Evolutionary conservation across 1,140 invertebrate genomes (phyloP).

Genomic region (Brachionus plicatilis): DNA sequence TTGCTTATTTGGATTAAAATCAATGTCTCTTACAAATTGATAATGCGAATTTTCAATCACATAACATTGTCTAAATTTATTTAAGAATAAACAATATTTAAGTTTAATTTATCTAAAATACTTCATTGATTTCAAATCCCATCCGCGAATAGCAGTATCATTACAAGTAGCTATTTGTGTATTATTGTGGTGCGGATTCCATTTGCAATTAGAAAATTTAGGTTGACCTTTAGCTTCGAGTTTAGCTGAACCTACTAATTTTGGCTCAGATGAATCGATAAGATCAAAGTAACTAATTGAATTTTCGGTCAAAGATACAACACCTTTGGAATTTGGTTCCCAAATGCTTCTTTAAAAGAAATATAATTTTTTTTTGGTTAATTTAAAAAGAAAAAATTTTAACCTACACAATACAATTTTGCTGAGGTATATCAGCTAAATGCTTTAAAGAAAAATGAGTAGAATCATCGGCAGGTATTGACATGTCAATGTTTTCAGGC

Average conservation of each 20-base stretch:
- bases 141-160: constrained; percentile 29
- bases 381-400: background rate
- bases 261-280: background rate
- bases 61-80: constrained; percentile 65
- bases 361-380: background rate
- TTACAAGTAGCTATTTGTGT: constrained; percentile 22
- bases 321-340: background rate
- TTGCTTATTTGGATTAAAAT: constrained; percentile 93
- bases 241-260: constrained; percentile 23
- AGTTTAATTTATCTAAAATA: background rate
- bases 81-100: background rate
- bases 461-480: constrained; percentile 5
- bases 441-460: constrained; percentile 1
- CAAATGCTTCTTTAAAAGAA: constrained; percentile 9
- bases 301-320: constrained; percentile 5
- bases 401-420: background rate
- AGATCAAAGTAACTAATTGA: background rate
- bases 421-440: background rate
- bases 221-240: constrained; percentile 36
- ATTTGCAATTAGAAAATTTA: constrained; percentile 27
- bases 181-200: constrained; percentile 23
- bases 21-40: constrained; percentile 80
- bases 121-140: constrained; percentile 40
- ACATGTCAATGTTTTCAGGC: constrained; percentile 7
- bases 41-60: constrained; percentile 76